Evolutionary conservation across 2,888 invertebrate genomes (phyloP), one percentile per base, ranked within the genome.

Genomic region (Drosophila merina): DNA sequence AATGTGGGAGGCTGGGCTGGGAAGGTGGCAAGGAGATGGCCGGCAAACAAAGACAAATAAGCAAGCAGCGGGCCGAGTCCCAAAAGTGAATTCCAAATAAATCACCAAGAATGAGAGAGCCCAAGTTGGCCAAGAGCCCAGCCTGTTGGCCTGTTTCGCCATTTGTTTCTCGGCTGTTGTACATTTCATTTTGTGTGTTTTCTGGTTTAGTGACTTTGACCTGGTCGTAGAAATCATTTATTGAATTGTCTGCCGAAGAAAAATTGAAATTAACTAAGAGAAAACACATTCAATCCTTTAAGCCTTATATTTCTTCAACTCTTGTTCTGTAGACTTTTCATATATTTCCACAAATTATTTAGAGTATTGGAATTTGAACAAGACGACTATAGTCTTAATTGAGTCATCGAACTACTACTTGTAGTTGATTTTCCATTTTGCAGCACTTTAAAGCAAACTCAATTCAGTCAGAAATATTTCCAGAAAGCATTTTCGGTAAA

Each of bases 21-120:
- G 20, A 20, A 25, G 51, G 55, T 36, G 20, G 28, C 54, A 52
- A 51, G 33, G 48, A 54, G 62, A 10, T 25, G 48, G 49, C 33
- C 45, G 52, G 57, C 63, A 66, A 42, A 73, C 58, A 76, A 69
- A 83, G 84, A 86, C 80, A 83, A 86, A 80, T 77, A 83, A 80
- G 60, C 67, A 48, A 68, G 33, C 56, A 51, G 51, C 40, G 57
- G 54, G 48, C 40, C 48, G 60, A 74, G 68, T 60, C 45, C 49
- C 60, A 48, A 51, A 56, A 79, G 50, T 56, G 64, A 76, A 76
- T 77, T 77, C 63, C 84, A 45, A 67, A 86, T 83, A 86, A 86
- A 80, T 86, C 84, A 83, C 71, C 77, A 40, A 69, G 74, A 77
- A 79, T 80, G 70, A 67, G 72, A 64, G 70, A 66, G 40, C 56